A percentile compares a stretch with the other conserved stretches of the same genome.
These are phyloP conservation scores for Heterodera filipjevi DNA, from an alignment of 2,888 invertebrate species.

Conservation along the genomic window DNA sequence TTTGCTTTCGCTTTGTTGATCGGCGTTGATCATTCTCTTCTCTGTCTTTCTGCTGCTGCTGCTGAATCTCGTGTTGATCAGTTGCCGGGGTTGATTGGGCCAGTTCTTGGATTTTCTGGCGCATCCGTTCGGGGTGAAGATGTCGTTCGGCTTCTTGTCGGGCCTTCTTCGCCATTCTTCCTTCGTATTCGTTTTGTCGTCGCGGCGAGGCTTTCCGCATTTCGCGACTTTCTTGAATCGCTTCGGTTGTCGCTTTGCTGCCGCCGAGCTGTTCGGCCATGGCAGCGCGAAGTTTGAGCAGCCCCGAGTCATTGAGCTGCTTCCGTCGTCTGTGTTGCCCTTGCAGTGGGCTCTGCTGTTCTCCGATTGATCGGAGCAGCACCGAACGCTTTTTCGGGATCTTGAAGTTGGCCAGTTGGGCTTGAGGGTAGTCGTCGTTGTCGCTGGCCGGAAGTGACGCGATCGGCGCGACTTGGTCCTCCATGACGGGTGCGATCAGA, in stretches of 20 bases:
- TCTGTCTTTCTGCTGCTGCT: too few relatives aligned
- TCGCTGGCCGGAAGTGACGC: neutral
- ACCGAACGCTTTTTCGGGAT: neutral
- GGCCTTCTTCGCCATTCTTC: neutral
- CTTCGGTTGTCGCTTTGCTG: neutral
- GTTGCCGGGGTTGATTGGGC: too few relatives aligned
- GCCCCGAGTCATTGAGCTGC: neutral
- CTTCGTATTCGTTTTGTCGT: neutral
- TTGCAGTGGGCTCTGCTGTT: neutral
- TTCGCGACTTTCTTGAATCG: neutral
- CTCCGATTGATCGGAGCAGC: neutral
- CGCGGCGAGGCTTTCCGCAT: neutral
- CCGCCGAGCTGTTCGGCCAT: neutral
- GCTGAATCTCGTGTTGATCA: neutral
- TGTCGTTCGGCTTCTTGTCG: neutral
- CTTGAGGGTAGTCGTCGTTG: neutral
- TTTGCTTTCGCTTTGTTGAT: neutral
- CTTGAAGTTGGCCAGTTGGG: neutral
- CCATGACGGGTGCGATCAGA: neutral
- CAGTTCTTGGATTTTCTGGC: too few relatives aligned
- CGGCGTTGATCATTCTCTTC: neutral
- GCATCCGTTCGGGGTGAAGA: neutral
- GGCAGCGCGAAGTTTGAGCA: neutral
- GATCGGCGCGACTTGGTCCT: too few relatives aligned
- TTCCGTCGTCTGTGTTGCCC: neutral